Percentiles rank a stretch among this genome's conserved stretches.
These are phyloP conservation scores for Agriopis aurantiaria DNA, from an alignment of 2,888 invertebrate species.

Conservation along the genomic window DNA sequence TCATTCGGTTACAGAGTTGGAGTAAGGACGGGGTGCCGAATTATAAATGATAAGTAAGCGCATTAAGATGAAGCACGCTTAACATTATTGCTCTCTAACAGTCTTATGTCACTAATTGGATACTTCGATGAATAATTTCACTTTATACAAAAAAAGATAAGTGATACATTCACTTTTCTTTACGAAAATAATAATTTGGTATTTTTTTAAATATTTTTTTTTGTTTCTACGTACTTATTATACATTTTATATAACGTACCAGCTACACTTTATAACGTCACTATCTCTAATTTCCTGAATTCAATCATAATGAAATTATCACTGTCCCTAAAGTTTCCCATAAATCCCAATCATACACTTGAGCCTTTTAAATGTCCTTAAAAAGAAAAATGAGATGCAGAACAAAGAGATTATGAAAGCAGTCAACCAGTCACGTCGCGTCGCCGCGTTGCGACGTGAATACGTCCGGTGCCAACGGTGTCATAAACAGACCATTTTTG, in stretches of 20 bases:
- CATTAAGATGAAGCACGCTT: background rate
- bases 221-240: too few species aligned
- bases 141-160: too few species aligned
- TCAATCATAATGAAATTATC: background rate
- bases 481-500: slow-evolving; percentile 16
- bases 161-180: too few species aligned
- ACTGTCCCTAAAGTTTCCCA: background rate
- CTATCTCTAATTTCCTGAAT: background rate
- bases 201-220: too few species aligned
- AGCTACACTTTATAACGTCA: background rate
- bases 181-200: too few species aligned
- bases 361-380: background rate
- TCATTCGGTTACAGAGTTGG: slow-evolving; percentile 43
- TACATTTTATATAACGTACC: background rate
- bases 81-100: background rate
- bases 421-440: slow-evolving; percentile 13
- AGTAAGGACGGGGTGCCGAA: slow-evolving; percentile 18
- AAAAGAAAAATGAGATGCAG: background rate
- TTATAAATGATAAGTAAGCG: background rate
- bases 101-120: background rate
- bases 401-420: slow-evolving; percentile 10
- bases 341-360: background rate
- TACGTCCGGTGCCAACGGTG: slow-evolving; percentile 12
- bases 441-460: background rate
- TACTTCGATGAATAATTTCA: background rate